These are phyloP conservation scores for Andrena minutula DNA, from an alignment of 2,888 invertebrate genomes.

Conservation along the genomic window DNA sequence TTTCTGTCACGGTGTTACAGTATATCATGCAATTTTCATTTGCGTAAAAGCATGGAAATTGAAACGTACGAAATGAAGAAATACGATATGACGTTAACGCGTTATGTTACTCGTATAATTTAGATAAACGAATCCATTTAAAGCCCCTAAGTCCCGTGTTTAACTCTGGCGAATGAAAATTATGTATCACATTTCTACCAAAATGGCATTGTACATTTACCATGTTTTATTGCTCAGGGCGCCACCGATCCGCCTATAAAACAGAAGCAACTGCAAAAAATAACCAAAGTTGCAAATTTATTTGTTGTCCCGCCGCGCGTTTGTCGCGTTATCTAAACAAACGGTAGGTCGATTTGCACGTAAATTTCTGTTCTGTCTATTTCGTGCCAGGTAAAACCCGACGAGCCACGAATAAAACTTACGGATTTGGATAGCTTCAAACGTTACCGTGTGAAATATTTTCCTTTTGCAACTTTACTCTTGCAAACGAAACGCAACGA, in stretches of 20 bases:
- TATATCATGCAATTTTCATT: neutral
- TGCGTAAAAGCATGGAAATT: neutral
- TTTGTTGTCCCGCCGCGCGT: neutral
- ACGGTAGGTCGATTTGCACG: neutral
- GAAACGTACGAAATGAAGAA: neutral
- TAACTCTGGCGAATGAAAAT: no score
- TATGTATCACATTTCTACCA: no score
- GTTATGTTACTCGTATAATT: no score
- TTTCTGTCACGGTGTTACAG: neutral
- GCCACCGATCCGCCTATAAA: neutral
- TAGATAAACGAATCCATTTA: no score
- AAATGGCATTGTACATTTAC: no score
- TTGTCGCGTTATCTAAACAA: slow-evolving; percentile 6
- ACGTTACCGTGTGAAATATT: slow-evolving; percentile 9
- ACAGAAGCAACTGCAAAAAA: slow-evolving; percentile 2
- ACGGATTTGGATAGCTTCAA: slow-evolving; percentile 13
- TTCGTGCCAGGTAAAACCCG: neutral
- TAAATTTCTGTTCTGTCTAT: slow-evolving; percentile 30
- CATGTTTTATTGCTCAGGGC: no score
- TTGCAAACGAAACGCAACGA: slow-evolving; percentile 15
- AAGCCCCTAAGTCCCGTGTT: no score
- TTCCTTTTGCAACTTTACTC: slow-evolving; percentile 18
- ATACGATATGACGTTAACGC: neutral
- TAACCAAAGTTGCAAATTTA: slow-evolving; percentile 4
- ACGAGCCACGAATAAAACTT: slow-evolving; percentile 18